Evolutionary conservation across 2,797 vertebrate genomes (phyloP), one percentile per base, ranked within the genome.

Genomic region (Bryconaethiops microstoma): DNA sequence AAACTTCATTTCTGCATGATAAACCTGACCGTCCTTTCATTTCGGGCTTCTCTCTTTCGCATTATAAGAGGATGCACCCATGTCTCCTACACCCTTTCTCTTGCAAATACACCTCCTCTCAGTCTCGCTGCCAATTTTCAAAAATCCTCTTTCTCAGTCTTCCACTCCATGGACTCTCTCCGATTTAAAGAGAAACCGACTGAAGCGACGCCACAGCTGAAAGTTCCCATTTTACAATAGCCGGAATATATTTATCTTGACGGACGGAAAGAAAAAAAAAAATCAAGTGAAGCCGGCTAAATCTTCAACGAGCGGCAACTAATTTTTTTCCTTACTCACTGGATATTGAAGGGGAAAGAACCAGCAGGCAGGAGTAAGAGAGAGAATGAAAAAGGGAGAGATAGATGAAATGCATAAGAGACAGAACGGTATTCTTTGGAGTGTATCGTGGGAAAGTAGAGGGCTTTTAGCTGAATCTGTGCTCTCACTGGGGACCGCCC

Each of bases 401-500:
- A 7, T 14, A 48, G 25, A 74, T 40, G 16, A 23, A 25, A 13
- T 5, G 12, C 5, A 29, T 25, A 62, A 29, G 60, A 64, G 25
- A 64, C 14, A 68, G 40, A 68, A 17, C 14, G 7, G n/a, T 48
- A 9, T 69, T 70, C 71, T 79, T 63, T 62, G 0, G 69, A 74
- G 76, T 57, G 42, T 29, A 55, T 73, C 63, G 52, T n/a, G 42
- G 81, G 81, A 77, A 76, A 74, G 76, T 50, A 48, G 21, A 21
- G 81, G 81, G 64, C 76, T 78, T 39, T 45, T 74, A 75, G 63
- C 70, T 78, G 80, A 72, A 76, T 69, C 65, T 64, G 80, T 77
- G 45, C 62, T 50, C 63, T 63, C 59, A 14, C 59, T 45, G 64
- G 74, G 59, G 81, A 85, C 70, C 1, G 8, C 17, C 62, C 76